Base-by-base conservation (phyloP, 2,888 invertebrate genomes). In the Cheilosia soror region DNA sequence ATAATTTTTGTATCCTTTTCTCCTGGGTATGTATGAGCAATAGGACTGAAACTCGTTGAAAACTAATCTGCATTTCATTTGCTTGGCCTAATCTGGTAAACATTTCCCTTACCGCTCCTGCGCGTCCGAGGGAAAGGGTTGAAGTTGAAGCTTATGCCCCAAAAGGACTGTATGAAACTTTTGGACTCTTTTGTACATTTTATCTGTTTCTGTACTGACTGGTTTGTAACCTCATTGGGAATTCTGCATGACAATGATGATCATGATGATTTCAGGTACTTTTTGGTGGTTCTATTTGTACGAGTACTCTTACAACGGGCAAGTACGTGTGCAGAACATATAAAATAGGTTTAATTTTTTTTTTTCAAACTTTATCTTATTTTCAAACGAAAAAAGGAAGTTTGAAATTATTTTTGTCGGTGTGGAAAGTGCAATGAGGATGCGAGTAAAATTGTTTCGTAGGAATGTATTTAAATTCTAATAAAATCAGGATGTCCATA, bases 1-100 rank as follows among this genome's bases (percentile, higher is more conserved):
- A 31, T 7, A 25, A 29, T 65, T 49, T 49, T 65, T 71, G 51
- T 72, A 62, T 81, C 57, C 42, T 53, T 76, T 55, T 82, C 66
- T 51, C 51, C 15, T 62, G 47, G 51, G 13, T 58, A 20, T 11
- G 37, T 57, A n/a, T 31, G 29, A 25, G 20, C 25, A 25, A 58
- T 58, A 29, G 37, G 20, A 37, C 20, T 58, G 58, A 58, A 58
- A 37, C 37, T 37, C 33, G 58, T 58, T 85, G 81, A 68, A 81
- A 85, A 85, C 85, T 85, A 85, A 85, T 85, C 85, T 85, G 76
- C 85, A 85, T 85, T 85, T 85, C 85, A 85, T 85, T 85, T 85
- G 85, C 85, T 81, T 85, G 85, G 81, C 85, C 85, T 81, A 85
- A 85, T 85, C 85, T 85, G 85, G 81, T 71, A 76, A 81, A 63